Conservation (phyloP, 2,113 vertebrate genomes). For the Pterophyllum scalare region DNA sequence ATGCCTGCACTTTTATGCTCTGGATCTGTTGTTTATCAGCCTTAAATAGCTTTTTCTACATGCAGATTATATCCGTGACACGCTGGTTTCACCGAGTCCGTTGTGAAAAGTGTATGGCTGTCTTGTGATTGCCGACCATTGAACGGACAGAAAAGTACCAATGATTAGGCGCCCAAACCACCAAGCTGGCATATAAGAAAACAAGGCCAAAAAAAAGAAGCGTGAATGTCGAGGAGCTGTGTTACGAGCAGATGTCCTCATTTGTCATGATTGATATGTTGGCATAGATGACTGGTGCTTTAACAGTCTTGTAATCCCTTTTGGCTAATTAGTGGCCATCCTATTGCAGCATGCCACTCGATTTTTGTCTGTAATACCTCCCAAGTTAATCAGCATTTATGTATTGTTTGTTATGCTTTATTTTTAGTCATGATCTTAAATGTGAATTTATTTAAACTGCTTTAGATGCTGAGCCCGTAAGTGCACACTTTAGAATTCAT, state of each 20-base stretch:
- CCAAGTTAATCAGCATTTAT: slow-evolving; percentile 30
- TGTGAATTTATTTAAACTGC: not conserved
- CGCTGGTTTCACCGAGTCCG: slow-evolving; percentile 1
- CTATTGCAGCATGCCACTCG: slow-evolving; percentile 32
- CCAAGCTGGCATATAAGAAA: slow-evolving; percentile 8
- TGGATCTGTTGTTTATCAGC: slow-evolving; percentile 20
- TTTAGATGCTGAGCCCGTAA: not conserved
- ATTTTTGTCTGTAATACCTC: slow-evolving; percentile 36
- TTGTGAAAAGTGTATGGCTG: not conserved
- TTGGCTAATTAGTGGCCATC: slow-evolving; percentile 58
- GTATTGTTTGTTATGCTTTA: slow-evolving; percentile 21
- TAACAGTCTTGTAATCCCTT: slow-evolving; percentile 61
- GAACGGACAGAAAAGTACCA: not conserved
- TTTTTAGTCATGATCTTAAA: not conserved
- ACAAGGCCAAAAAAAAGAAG: slow-evolving; percentile 19
- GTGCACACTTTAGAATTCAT: not conserved
- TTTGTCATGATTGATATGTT: slow-evolving; percentile 61
- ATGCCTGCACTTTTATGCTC: slow-evolving; percentile 5
- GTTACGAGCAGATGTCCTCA: slow-evolving; percentile 62
- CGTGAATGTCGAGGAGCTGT: slow-evolving; percentile 26
- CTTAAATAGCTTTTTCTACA: slow-evolving; percentile 30
- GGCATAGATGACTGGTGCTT: slow-evolving; percentile 43
- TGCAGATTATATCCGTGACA: slow-evolving; percentile 19
- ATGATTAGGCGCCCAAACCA: slow-evolving; percentile 4
- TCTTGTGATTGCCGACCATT: not conserved